Conservation (phyloP, 2,797 vertebrate species). For the Phataginus tetradactyla region DNA sequence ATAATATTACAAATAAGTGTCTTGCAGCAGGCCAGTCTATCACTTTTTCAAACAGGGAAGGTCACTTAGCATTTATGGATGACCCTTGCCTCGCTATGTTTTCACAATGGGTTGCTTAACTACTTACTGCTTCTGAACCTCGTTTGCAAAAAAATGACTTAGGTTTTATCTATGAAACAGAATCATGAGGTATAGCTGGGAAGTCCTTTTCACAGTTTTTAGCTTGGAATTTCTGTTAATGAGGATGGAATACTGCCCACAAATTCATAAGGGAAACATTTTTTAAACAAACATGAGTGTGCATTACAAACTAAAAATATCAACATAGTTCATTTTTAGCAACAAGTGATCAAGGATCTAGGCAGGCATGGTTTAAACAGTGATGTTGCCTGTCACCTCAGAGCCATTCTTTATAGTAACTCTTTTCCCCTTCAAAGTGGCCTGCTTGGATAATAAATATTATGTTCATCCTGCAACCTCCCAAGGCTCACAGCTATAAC, state of each 20-base stretch:
- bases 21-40: background rate
- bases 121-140: background rate
- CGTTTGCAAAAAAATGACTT: background rate
- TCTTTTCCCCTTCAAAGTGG: background rate
- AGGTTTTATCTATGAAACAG: slow-evolving; percentile 30
- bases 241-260: background rate
- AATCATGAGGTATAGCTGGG: background rate
- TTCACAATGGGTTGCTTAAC: background rate
- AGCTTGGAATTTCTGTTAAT: background rate
- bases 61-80: background rate
- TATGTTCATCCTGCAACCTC: background rate
- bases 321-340: slow-evolving; percentile 19
- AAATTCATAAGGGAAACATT: background rate
- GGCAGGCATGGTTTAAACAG: slow-evolving; percentile 70
- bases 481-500: background rate
- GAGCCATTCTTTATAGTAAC: background rate
- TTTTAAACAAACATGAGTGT: background rate
- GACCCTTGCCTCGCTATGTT: background rate
- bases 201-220: background rate
- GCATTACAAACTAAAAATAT: slow-evolving; percentile 38
- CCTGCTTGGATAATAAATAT: slow-evolving; percentile 1
- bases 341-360: slow-evolving; percentile 51
- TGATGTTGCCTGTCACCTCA: background rate
- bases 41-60: background rate
- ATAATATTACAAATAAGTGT: background rate